Evolutionary conservation across 2,888 invertebrate genomes (phyloP).

Genomic region (Drosophila demipolita): DNA sequence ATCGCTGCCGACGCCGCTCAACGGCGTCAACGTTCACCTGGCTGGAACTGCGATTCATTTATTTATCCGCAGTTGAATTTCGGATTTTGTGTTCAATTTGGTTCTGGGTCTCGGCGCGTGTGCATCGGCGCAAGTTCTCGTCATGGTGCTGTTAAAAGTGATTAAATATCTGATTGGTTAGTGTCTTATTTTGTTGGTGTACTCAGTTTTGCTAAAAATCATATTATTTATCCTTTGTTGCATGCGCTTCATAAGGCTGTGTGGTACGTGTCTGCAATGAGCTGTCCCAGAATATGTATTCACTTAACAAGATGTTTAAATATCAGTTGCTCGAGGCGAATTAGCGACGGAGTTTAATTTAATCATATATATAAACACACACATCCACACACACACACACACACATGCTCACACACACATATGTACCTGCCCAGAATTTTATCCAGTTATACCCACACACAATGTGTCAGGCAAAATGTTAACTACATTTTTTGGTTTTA

Average conservation of each 20-base stretch:
- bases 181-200: conserved; percentile 46
- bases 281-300: conserved; percentile 73
- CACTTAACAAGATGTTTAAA: conserved; percentile 74
- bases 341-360: conserved; percentile 23
- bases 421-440: conserved; percentile 32
- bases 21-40: conserved; percentile 38
- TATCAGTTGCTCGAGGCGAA: conserved; percentile 72
- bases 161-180: conserved; percentile 82
- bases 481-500: conserved; percentile 42
- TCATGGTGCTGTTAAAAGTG: conserved; percentile 81
- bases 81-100: conserved; percentile 77
- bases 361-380: neutral
- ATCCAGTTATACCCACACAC: conserved; percentile 8
- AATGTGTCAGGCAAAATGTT: conserved; percentile 18
- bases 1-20: conserved; percentile 18
- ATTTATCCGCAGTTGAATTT: conserved; percentile 68
- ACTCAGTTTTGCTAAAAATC: conserved; percentile 9
- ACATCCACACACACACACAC: neutral
- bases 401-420: conserved; percentile 4
- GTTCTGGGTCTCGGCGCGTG: conserved; percentile 79
- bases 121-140: conserved; percentile 66
- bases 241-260: conserved; percentile 66
- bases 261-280: conserved; percentile 73
- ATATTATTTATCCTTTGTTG: conserved; percentile 18
- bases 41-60: conserved; percentile 44